These are phyloP conservation scores for Harpalus rufipes DNA, from an alignment of 2,888 invertebrate genomes.

Conservation along the genomic window DNA sequence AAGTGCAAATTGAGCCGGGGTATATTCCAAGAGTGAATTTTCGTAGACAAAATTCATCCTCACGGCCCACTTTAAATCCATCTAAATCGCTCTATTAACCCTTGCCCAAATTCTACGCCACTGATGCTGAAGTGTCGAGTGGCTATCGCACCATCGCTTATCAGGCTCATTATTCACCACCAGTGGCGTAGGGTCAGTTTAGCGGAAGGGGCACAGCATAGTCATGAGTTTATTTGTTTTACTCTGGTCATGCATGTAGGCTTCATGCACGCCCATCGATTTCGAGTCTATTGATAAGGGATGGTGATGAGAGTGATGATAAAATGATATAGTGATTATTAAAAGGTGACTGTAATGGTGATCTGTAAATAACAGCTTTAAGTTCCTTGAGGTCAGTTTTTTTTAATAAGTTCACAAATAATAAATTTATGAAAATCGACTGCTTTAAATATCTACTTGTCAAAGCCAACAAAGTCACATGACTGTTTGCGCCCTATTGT, in stretches of 20 bases:
- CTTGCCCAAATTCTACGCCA: not conserved
- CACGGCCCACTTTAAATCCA: too few species aligned
- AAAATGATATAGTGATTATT: not conserved
- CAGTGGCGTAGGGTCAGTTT: not conserved
- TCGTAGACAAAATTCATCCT: too few species aligned
- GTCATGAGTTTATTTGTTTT: constrained; percentile 18
- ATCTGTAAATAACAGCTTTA: too few species aligned
- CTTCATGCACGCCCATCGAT: not conserved
- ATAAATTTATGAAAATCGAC: too few species aligned
- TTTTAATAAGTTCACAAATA: too few species aligned
- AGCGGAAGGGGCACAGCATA: not conserved
- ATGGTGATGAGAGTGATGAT: not conserved
- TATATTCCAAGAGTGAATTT: too few species aligned
- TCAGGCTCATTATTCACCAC: constrained; percentile 38
- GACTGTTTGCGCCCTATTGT: too few species aligned
- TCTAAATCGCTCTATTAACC: not conserved
- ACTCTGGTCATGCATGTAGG: not conserved
- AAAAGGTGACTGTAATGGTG: too few species aligned
- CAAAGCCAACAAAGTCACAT: too few species aligned
- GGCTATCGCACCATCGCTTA: constrained; percentile 32
- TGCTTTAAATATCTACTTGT: too few species aligned
- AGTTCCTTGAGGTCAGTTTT: too few species aligned
- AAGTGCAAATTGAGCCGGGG: too few species aligned
- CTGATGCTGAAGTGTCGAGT: constrained; percentile 8
- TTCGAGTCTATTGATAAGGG: not conserved